These are phyloP conservation scores for Piprites chloris DNA, from an alignment of 2,113 vertebrate genomes.

Conservation along the genomic window DNA sequence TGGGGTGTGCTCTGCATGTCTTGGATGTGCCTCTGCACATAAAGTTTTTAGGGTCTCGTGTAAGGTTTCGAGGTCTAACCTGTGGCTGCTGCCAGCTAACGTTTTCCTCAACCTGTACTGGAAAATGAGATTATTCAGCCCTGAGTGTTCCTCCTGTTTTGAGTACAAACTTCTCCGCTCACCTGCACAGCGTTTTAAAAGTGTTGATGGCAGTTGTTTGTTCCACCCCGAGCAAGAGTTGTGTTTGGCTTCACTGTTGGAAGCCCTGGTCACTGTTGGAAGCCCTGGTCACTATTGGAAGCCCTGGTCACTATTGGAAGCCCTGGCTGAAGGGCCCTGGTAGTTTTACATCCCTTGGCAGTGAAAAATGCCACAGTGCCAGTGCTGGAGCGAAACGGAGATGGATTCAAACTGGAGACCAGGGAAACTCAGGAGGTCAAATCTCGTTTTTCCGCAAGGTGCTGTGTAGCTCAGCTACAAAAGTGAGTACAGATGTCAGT, in stretches of 20 bases:
- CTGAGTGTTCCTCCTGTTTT: background rate
- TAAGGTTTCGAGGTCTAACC: background rate
- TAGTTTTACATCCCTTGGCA: background rate
- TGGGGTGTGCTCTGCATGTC: background rate
- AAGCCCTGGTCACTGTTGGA: no score
- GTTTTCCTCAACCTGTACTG: background rate
- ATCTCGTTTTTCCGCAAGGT: background rate
- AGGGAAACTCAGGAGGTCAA: background rate
- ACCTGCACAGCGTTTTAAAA: background rate
- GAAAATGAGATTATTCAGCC: background rate
- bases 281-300: no score
- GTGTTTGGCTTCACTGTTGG: background rate
- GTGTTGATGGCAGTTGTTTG: background rate
- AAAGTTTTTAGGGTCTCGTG: background rate
- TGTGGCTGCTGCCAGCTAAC: background rate
- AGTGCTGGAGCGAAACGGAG: background rate
- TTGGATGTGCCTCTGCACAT: background rate
- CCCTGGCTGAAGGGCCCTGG: background rate
- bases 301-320: background rate
- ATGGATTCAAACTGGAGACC: background rate
- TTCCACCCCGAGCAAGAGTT: background rate
- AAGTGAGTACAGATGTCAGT: background rate
- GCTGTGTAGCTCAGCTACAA: background rate
- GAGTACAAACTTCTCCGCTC: background rate
- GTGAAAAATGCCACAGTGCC: background rate